Evolutionary conservation across 2,888 invertebrate species (phyloP), one percentile per base, ranked within the genome.

Genomic region (Tubulanus polymorphus): DNA sequence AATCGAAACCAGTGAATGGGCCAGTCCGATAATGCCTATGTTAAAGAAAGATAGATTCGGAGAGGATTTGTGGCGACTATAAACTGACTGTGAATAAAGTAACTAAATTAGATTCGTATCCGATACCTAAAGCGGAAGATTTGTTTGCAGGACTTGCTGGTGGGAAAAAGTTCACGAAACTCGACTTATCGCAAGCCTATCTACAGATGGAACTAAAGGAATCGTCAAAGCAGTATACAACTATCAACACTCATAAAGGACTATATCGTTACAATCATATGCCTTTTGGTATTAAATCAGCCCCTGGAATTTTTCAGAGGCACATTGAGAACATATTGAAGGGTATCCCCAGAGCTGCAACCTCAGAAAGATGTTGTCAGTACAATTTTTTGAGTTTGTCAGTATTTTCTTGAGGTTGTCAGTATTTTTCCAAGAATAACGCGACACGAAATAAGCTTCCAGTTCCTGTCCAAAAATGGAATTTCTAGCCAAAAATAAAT

Each of bases 171-270:
- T 67, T 35, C 32, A 59, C 23, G 18, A 62, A 56, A 23, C 26
- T 69, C 8, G 69, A 70, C 48, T 32, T 70, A 20, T 55, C 54
- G 15, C 56, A 66, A 35, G 67, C 70, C 2, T 68, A 65, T 45
- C 37, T 56, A 30, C 60, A 65, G 35, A 20, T 65, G 0, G 58
- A 58, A 27, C 35, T 65, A 20, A 57, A 65, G 37, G 55, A 58
- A 10, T 56, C 53, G 1, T 61, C 62, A 1, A 50, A 61, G 35
- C 20, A 54, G 23, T 54, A 57, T 23, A 32, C 52, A 1, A 57
- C 61, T 1, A 67, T 67, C 29, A 67, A 67, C 47, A 65, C 64
- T 5, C 58, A 53, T 37, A 54, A 61, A 47, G 66, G 65, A 2
- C 49, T 66, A 2, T 62, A 55, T 48, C 32, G 28, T 1, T 66